Evolutionary conservation across 1,140 invertebrate genomes (phyloP).

Genomic region (Protaetia brevitarsis): DNA sequence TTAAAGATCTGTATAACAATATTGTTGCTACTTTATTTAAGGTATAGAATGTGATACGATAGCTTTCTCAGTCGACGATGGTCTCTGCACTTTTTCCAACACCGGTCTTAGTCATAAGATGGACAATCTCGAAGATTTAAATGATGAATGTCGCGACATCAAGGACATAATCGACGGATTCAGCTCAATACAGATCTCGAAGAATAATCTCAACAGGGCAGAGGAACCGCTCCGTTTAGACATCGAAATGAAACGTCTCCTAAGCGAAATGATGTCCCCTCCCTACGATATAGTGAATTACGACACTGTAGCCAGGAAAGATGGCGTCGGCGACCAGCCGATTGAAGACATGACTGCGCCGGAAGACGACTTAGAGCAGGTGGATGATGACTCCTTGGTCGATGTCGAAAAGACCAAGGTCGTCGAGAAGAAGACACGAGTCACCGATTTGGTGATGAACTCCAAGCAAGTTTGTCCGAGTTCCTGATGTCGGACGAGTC

Average conservation of each 20-base stretch:
- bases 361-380: background rate
- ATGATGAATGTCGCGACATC: constrained; percentile 16
- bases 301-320: constrained; percentile 20
- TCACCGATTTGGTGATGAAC: constrained; percentile 35
- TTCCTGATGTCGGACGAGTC: constrained; percentile 28
- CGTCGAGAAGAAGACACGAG: constrained; percentile 32
- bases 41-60: constrained; percentile 17
- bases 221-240: constrained; percentile 24
- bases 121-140: background rate
- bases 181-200: constrained; percentile 19
- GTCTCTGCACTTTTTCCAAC: background rate
- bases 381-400: background rate
- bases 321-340: constrained; percentile 28
- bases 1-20: no score
- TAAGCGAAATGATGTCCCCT: constrained; percentile 25
- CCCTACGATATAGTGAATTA: constrained; percentile 25
- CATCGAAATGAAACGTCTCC: constrained; percentile 27
- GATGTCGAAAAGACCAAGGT: constrained; percentile 18
- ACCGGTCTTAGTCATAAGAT: background rate
- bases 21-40: background rate
- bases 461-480: constrained; percentile 30
- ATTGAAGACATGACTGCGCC: background rate
- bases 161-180: constrained; percentile 28
- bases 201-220: background rate
- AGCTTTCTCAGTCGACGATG: constrained; percentile 6